phyloP scores from a whole-genome alignment of 2,113 vertebrate genomes.

The Cacatua alba region DNA sequence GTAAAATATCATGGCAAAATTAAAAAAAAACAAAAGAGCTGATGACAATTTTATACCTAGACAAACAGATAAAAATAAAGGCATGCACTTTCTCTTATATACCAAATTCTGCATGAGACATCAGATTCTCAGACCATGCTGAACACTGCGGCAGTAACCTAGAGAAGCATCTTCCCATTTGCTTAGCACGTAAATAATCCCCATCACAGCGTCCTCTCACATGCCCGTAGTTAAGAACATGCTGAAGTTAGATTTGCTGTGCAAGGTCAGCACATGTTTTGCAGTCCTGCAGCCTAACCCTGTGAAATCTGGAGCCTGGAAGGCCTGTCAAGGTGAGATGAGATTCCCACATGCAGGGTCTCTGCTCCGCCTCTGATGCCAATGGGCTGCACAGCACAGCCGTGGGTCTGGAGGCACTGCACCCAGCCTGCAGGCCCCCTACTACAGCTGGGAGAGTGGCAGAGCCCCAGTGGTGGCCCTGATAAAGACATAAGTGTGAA shows the following conservation, averaged over 20 bases:
- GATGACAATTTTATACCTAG: background rate
- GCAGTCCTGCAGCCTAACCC: background rate
- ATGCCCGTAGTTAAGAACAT: accelerated
- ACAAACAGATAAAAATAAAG: background rate
- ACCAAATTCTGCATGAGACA: background rate
- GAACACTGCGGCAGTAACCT: background rate
- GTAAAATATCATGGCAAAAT: background rate
- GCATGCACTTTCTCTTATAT: background rate
- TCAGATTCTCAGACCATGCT: background rate
- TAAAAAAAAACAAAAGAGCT: background rate
- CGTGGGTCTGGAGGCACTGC: background rate
- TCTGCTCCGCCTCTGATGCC: background rate
- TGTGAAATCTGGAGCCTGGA: background rate
- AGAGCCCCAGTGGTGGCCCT: background rate
- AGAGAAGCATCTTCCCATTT: background rate
- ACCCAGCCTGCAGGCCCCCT: background rate
- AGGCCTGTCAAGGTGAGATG: background rate
- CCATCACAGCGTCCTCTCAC: accelerated
- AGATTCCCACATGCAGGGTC: accelerated
- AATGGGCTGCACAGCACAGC: background rate
- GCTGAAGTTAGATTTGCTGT: background rate
- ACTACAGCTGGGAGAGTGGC: background rate
- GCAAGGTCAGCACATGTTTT: background rate
- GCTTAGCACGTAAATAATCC: background rate
- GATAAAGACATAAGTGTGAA: background rate